Base-by-base conservation (phyloP, 1,140 invertebrate species). In the Caenorhabditis inopinata region DNA sequence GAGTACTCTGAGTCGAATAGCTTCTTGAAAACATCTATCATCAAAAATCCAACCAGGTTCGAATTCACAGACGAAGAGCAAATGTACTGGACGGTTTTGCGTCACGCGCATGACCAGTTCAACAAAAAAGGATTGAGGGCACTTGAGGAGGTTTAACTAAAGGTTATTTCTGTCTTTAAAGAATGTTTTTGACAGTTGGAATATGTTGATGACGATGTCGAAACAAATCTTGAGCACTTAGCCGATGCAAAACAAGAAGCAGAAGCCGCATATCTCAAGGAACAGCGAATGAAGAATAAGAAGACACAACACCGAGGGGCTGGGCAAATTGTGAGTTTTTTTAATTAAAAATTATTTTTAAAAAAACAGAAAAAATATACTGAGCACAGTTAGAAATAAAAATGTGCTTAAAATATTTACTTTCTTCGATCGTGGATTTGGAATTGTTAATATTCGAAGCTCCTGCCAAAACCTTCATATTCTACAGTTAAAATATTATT, bases 11-110 rank as follows among this genome's bases (percentile, higher is more conserved):
- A 45, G 4, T 21, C 35, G n/a, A 25, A 62, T 42, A 32, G 46
- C 32, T 23, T 47, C 2, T 32, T 80, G 9, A 23, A 51, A 14
- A 45, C 62, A 23, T 79, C 68, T 2, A 74, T 83, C n/a, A 23
- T 79, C 18, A 82, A 83, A 35, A 82, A 83, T 80, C 82, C 82
- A 7, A 83, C 82, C 14, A 81, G 83, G 46, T 87, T 88, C 49
- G 87, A 88, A 25, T 86, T 87, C 74, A 83, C 85, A 21, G 75
- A 82, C n/a, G 80, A 87, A 12, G 86, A 87, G 42, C 81, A 85
- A 51, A 76, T 81, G 77, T 84, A 88, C 21, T 87, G 86, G 86
- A 82, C 82, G 35, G 53, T 83, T 45, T 68, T 87, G 7, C 77
- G 86, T 35, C 78, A 78, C 12, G 87, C 87, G 0, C 85, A 86